Base-by-base conservation (phyloP, 2,113 vertebrate species). In the Lycaon pictus region DNA sequence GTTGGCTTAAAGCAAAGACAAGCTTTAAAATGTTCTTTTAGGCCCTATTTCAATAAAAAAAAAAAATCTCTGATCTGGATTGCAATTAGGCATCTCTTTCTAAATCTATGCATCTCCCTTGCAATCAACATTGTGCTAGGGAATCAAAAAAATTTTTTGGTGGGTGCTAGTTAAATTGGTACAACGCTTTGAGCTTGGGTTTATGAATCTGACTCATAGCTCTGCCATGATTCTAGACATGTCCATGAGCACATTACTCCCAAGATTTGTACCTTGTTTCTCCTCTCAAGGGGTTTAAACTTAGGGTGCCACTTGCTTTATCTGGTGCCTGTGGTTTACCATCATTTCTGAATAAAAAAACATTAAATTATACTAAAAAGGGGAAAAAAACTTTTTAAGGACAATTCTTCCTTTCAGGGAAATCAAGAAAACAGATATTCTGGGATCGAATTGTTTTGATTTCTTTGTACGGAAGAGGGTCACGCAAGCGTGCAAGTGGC, bases 21-120 rank as follows among this genome's bases (percentile, higher is more conserved):
- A 84, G 58, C 86, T 95, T 97, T n/a, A 82, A 72, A 83, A 15
- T 95, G 92, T 98, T 97, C 92, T 96, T 98, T 97, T 84, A 82
- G 92, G 80, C 89, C 63, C 83, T 88, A 92, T 90, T 98, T 96
- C 27, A 88, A 85, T 93, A 16, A 96, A 96, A 69, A 97, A 97
- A 69, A 67, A 95, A 74, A 56, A 55, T 69, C 84, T 96, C 93
- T 96, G 48, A 82, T 97, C 71, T 96, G 65, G 77, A 95, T 95
- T 96, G 96, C 51, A 97, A 85, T 71, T 95, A 79, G 48, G 23
- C 37, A 60, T 82, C 27, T 88, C 83, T 92, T 32, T 95, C 43
- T 91, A 88, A 97, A 65, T 79, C 62, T 88, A 63, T 27, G 27
- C n/a, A 43, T 95, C n/a, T 91, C 95, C 67, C 51, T 93, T 88